Evolutionary conservation across 2,888 invertebrate genomes (phyloP), one percentile per base, ranked within the genome.

Genomic region (Meloe dianella): DNA sequence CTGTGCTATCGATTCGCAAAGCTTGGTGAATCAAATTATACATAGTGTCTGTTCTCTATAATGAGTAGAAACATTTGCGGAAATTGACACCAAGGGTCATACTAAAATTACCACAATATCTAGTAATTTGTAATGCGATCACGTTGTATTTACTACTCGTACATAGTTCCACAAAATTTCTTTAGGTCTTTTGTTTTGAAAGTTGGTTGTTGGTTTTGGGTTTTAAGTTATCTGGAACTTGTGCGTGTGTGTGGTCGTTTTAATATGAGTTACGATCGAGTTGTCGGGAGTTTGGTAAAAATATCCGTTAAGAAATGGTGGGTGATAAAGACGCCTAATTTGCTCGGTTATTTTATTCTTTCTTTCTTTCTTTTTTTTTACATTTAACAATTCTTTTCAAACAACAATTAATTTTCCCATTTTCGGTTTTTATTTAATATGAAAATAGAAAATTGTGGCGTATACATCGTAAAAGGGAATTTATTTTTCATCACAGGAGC

Each of bases 401-500:
- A 58, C 59, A 64, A 67, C 60, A 67, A 67, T 67, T 67, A 67
- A 67, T 67, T 67, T 64, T 61, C 12, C 29, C 61, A 64, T 67
- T 67, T 67, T 63, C 27, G 14, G 61, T 67, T 64, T 67, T 64
- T 54, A 54, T 22, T n/a, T 51, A 51, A 10, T 54, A 54, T 54
- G 54, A 66, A 67, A 67, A 67, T 64, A 67, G 67, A 67, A 67
- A 67, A 64, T 61, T 63, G 67, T 58, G 67, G 67, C 63, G 64
- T 68, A 51, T 51, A 65, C 64, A 58, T 65, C 68, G 62, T 68
- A 63, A 68, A 68, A 66, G 62, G 54, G 66, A 71, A 73, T 73
- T 74, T 74, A 74, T 74, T 71, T 74, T 71, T 71, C 73, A 71
- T 74, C 72, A 69, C 71, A 60, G 63, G 67, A 60, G 67, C 71